Percentiles rank a stretch among this genome's conserved stretches.
These are phyloP conservation scores for Pyralis farinalis DNA, from an alignment of 2,888 invertebrate genomes.

Conservation along the genomic window DNA sequence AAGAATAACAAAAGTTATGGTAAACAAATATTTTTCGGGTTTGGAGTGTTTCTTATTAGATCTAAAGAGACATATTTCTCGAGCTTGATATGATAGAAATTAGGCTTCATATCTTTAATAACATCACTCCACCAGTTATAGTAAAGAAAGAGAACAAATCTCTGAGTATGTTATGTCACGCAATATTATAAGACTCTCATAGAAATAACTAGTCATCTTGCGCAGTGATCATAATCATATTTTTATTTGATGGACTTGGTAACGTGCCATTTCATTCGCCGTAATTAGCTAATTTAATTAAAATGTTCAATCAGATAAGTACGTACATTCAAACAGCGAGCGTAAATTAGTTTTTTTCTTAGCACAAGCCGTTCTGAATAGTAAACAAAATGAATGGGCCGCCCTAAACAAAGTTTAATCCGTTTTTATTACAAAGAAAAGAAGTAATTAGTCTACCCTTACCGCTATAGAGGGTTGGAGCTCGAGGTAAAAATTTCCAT, in stretches of 20 bases:
- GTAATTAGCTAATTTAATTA: constrained; percentile 54
- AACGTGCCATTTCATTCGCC: constrained; percentile 1
- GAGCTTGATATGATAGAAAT: no score
- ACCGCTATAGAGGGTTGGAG: constrained; percentile 72
- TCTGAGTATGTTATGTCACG: no score
- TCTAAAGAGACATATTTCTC: no score
- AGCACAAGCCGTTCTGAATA: constrained; percentile 73
- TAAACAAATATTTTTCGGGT: no score
- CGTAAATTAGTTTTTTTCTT: constrained; percentile 74
- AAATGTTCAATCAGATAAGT: constrained; percentile 58
- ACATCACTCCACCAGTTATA: no score
- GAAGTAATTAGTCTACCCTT: constrained; percentile 80
- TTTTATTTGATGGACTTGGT: background rate
- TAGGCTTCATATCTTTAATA: no score
- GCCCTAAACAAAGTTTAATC: constrained; percentile 81
- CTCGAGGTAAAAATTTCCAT: constrained; percentile 79
- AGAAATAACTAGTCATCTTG: no score
- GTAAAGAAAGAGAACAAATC: no score
- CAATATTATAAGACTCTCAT: background rate
- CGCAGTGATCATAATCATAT: no score
- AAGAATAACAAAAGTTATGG: no score
- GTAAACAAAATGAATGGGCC: constrained; percentile 78
- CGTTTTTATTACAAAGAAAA: constrained; percentile 81
- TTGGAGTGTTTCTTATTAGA: no score
- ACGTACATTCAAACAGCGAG: constrained; percentile 51